phyloP scores from a whole-genome alignment of 1,140 invertebrate species.

The Stegodyphus dumicola region DNA sequence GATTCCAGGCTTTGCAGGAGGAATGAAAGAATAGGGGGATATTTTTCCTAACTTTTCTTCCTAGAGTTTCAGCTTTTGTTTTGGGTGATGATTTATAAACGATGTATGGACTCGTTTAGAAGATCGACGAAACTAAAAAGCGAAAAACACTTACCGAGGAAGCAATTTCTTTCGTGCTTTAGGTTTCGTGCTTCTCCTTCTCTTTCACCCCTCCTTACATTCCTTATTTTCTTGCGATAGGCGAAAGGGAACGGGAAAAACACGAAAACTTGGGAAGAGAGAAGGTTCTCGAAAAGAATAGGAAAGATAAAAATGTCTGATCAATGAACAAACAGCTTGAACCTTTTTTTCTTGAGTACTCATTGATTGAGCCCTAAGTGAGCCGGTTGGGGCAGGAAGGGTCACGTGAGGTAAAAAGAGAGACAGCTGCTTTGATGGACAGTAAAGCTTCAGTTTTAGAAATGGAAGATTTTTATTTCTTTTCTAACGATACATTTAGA shows the following conservation, averaged over 20 bases:
- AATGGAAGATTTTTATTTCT: constrained; percentile 19
- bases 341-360: constrained; percentile 52
- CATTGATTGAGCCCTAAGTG: constrained; percentile 48
- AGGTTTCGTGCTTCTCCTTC: no score
- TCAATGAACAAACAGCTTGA: constrained; percentile 58
- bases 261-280: constrained; percentile 16
- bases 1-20: constrained; percentile 13
- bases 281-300: constrained; percentile 17
- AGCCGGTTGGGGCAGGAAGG: constrained; percentile 3
- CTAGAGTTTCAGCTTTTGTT: constrained; percentile 56
- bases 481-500: constrained; percentile 35
- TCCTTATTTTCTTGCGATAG: constrained; percentile 10
- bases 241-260: background rate
- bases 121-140: constrained; percentile 58
- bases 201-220: no score
- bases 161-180: constrained; percentile 55
- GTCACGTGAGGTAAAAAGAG: constrained; percentile 30
- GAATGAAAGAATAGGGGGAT: constrained; percentile 26
- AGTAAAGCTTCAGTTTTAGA: constrained; percentile 19
- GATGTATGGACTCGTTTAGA: constrained; percentile 47
- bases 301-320: constrained; percentile 52
- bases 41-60: constrained; percentile 54
- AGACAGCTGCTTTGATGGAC: constrained; percentile 47
- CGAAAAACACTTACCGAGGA: constrained; percentile 46
- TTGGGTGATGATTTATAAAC: constrained; percentile 57